phyloP scores from a whole-genome alignment of 2,113 vertebrate species.

The Oceanodroma tethys region DNA sequence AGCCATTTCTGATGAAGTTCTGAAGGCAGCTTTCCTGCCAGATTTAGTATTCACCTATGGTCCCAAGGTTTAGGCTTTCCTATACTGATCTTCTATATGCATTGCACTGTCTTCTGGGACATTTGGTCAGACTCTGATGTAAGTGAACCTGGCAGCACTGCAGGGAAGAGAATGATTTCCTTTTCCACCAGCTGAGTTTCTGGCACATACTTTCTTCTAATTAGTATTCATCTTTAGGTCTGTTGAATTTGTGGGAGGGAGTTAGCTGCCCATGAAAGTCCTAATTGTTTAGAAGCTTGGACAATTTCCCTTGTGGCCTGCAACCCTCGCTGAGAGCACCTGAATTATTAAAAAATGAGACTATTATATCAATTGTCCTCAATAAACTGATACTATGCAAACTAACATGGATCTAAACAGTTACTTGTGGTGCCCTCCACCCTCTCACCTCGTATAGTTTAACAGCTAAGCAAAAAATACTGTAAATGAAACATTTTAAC shows the following conservation, averaged over 20 bases:
- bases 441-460: background rate
- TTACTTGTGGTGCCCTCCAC: background rate
- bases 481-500: background rate
- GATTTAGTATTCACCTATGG: background rate
- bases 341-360: background rate
- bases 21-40: background rate
- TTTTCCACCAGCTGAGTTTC: background rate
- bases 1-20: background rate
- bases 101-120: background rate
- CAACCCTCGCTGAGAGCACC: background rate
- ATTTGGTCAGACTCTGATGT: background rate
- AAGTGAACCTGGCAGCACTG: constrained; percentile 30
- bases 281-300: background rate
- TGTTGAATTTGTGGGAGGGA: background rate
- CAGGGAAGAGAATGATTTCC: background rate
- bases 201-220: constrained; percentile 25
- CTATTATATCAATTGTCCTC: background rate
- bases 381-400: background rate
- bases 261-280: background rate
- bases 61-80: background rate
- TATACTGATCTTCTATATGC: background rate
- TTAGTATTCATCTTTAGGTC: constrained; percentile 24
- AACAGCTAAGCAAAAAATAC: background rate
- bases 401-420: background rate
- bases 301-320: background rate